A percentile compares a stretch with the other conserved stretches of the same genome.
Conservation (phyloP, 2,797 vertebrate species). For the Chromobotia macracanthus region DNA sequence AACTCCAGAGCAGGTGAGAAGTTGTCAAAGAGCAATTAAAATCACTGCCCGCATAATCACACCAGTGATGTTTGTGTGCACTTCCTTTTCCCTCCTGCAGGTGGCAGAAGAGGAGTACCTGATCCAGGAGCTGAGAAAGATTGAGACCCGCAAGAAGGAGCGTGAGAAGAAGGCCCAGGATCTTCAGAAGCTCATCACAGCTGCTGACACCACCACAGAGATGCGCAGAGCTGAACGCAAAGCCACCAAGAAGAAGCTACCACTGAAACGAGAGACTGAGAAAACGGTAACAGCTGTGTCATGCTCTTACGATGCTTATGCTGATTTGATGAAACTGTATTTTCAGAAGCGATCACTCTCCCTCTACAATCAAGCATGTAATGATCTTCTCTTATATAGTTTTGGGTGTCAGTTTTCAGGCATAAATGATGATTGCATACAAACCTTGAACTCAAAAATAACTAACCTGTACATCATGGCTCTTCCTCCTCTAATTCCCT, state of each 20-base stretch:
- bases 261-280: slow-evolving; percentile 95
- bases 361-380: no score
- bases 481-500: slow-evolving; percentile 1
- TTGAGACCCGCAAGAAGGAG: slow-evolving; percentile 94
- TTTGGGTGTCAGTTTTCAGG: no score
- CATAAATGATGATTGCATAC: no score
- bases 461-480: not conserved
- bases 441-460: not conserved
- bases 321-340: no score
- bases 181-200: slow-evolving; percentile 96
- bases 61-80: no score
- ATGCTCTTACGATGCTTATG: no score
- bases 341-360: no score
- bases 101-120: slow-evolving; percentile 98
- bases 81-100: slow-evolving; percentile 73
- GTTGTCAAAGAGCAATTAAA: not conserved
- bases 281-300: slow-evolving; percentile 82
- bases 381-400: no score
- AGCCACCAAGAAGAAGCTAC: slow-evolving; percentile 96
- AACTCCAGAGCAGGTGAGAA: slow-evolving; percentile 92
- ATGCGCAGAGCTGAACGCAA: slow-evolving; percentile 93
- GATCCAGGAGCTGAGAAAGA: slow-evolving; percentile 94
- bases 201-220: slow-evolving; percentile 95
- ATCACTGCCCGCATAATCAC: not conserved
- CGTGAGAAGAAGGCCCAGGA: slow-evolving; percentile 95